Evolutionary conservation across 2,888 invertebrate genomes (phyloP), one percentile per base, ranked within the genome.

Genomic region (Cinara cedri): DNA sequence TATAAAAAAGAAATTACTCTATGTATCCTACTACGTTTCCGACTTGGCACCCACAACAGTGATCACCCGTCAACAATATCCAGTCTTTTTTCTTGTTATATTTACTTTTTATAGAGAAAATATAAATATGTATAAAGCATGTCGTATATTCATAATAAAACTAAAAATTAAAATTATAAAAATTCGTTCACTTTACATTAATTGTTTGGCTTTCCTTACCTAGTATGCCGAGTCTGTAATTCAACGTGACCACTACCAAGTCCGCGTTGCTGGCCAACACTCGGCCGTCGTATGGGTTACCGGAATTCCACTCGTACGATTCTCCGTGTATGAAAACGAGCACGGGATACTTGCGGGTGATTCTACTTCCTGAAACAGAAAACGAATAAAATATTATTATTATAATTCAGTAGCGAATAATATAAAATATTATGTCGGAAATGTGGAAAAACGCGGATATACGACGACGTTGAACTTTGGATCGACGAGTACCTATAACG

Each of bases 241-340:
- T 84, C 49, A 84, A 81, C 81, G 90, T 95, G 85, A 95, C 94
- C 83, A 95, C 94, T 83, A 95, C 92, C 84, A 95, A 90, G 83
- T 94, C 92, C 10, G 94, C 97, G 86, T 95, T 96, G 83, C 97
- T 95, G 55, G 98, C 94, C 82, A 98, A 89, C 49, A 98, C 95
- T 81, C 95, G 93, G 75, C 97, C 98, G 85, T 99, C 98, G 88
- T 98, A 98, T 0, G 97, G 95, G 87, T 98, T 98, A 72, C 98
- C 98, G 71, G 97, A 95, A 86, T 97, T 97, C 94, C 97, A 97
- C 86, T 97, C 97, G 88, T 96, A 97, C 84, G 96, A 96, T 90
- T 87, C 95, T 3, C 97, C 97, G 85, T 97, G 97, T 81, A 98
- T 93, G 88, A 96, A 96, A 72, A 98, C 95, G 86, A 98, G 90